Base-by-base conservation (phyloP, 2,113 vertebrate species). In the Meles meles region DNA sequence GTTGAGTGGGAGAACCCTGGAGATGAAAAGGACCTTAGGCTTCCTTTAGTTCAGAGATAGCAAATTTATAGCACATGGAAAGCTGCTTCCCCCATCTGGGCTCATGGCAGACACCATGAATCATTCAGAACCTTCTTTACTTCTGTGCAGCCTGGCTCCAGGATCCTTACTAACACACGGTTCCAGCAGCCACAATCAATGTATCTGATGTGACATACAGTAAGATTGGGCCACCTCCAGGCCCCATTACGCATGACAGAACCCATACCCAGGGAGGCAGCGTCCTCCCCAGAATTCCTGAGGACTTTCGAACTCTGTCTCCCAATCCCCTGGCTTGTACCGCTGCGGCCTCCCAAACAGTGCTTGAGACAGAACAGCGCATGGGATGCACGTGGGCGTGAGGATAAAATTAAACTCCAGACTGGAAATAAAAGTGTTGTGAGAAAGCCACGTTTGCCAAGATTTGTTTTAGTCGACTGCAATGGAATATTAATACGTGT, bases 391-490 rank as follows among this genome's bases (percentile, higher is more conserved):
- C n/a, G 6, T 11, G 49, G 25, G 8, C 31, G 42, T 87, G 90
- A 15, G 69, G 39, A 5, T 55, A 61, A 59, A 96, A 61, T 52
- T 84, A 71, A 95, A 94, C 79, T 65, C 65, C 71, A 88, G 63
- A 61, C 18, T 79, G 31, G 74, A 96, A 91, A 85, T 31, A 88
- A 69, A 96, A 76, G 25, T 39, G 15, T 39, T 69, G 47, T 44
- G 34, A 95, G 31, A 95, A 85, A 57, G 47, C 37, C 71, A 47
- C 13, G 9, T 71, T 87, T 47, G 57, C 52, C 37, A 67, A 86
- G 93, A 85, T 81, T 69, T 61, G n/a, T 74, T 86, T 87, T 29
- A 44, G 37, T 63, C 90, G 29, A 52, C 39, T 72, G n/a, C 14
- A n/a, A 31, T 47, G 59, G 79, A 81, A 72, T 95, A 77, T 92